Conservation (phyloP, 2,113 vertebrate genomes). For the Mesoclemmys tuberculata region DNA sequence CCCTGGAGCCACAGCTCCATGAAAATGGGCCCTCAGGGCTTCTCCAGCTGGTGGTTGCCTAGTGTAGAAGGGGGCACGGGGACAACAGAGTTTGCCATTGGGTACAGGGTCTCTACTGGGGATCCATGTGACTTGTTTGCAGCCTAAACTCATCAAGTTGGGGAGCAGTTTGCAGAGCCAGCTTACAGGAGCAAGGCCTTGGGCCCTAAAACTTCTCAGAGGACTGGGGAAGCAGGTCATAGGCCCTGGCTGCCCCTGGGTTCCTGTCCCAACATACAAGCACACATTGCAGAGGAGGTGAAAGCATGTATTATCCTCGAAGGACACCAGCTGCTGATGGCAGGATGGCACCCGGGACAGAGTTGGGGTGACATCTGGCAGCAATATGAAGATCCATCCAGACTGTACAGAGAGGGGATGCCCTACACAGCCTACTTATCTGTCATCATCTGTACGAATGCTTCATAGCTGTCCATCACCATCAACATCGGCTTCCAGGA, state of each 20-base stretch:
- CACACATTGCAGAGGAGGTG: neutral
- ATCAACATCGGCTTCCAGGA: too few species aligned
- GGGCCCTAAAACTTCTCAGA: neutral
- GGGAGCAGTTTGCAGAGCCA: neutral
- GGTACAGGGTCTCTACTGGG: too few species aligned
- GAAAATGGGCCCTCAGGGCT: too few species aligned
- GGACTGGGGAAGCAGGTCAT: neutral
- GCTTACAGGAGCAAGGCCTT: neutral
- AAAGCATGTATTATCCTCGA: neutral
- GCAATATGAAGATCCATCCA: neutral
- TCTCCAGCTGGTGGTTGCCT: too few species aligned
- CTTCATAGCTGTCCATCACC: neutral
- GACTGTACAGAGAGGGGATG: neutral
- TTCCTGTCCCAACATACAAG: neutral
- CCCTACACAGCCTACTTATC: neutral
- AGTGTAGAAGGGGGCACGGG: too few species aligned
- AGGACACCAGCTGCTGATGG: neutral
- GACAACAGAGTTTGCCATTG: too few species aligned
- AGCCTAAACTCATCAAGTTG: neutral
- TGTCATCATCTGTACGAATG: neutral
- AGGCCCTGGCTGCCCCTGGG: neutral
- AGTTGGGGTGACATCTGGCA: neutral
- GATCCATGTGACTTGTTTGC: too few species aligned
- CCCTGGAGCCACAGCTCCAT: too few species aligned
- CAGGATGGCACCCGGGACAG: neutral